These are phyloP conservation scores for Periphyllus acericola DNA, from an alignment of 2,888 invertebrate genomes.

Conservation along the genomic window DNA sequence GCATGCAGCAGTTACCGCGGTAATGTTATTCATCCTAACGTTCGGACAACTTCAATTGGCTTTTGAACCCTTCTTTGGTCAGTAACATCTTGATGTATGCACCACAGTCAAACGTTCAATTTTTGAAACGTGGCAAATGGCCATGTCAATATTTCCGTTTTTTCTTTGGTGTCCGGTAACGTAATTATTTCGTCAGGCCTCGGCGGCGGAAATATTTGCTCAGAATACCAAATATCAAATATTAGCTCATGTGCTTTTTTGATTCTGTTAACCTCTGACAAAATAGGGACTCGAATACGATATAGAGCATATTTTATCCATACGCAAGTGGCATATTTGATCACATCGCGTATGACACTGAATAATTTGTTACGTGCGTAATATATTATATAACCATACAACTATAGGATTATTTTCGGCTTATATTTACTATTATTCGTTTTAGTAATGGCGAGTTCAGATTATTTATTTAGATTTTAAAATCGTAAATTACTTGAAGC, in stretches of 20 bases:
- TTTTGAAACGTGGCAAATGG: conserved; percentile 59
- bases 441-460: not conserved
- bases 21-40: conserved; percentile 27
- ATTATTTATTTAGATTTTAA: not conserved
- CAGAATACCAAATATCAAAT: conserved; percentile 55
- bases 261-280: conserved; percentile 34
- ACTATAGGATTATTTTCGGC: too few species aligned
- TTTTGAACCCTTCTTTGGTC: conserved; percentile 56
- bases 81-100: conserved; percentile 54
- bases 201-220: conserved; percentile 25
- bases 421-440: not conserved
- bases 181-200: conserved; percentile 48
- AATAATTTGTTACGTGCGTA: too few species aligned
- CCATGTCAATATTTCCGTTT: conserved; percentile 61
- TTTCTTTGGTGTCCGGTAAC: conserved; percentile 60
- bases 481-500: not conserved
- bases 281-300: conserved; percentile 14
- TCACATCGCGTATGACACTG: not conserved
- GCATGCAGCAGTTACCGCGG: not conserved
- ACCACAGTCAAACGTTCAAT: conserved; percentile 36
- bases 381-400: too few species aligned
- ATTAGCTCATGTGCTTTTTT: conserved; percentile 31
- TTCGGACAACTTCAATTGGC: conserved; percentile 35
- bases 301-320: not conserved
- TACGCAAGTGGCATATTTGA: not conserved